These are phyloP conservation scores for Discoglossus pictus DNA, from an alignment of 2,797 vertebrate genomes.

Conservation along the genomic window DNA sequence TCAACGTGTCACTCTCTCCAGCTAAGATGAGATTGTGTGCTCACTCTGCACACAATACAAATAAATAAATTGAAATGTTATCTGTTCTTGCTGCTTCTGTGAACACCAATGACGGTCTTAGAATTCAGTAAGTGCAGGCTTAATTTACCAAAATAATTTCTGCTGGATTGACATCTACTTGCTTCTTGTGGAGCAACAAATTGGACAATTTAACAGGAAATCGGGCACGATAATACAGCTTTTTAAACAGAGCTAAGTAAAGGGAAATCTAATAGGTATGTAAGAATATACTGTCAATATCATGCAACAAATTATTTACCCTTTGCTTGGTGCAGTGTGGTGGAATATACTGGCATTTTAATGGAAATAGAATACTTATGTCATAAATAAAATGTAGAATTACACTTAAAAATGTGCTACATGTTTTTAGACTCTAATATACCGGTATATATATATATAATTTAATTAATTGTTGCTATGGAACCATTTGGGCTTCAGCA, in stretches of 20 bases:
- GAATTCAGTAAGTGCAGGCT: constrained; percentile 67
- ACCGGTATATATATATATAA: no score
- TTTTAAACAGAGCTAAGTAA: constrained; percentile 67
- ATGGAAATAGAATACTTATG: no score
- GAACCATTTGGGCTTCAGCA: no score
- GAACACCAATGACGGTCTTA: constrained; percentile 61
- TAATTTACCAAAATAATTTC: constrained; percentile 72
- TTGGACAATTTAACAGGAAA: constrained; percentile 71
- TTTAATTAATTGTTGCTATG: no score
- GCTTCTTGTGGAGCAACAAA: constrained; percentile 68
- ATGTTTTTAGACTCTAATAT: no score
- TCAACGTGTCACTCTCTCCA: constrained; percentile 59
- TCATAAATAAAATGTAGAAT: no score
- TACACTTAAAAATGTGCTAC: no score
- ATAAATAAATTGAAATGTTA: constrained; percentile 70
- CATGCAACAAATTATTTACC: not conserved
- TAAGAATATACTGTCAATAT: constrained; percentile 60
- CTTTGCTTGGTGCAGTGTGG: no score
- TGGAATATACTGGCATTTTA: no score
- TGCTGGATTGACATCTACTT: constrained; percentile 65
- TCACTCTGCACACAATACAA: constrained; percentile 63
- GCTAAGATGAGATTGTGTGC: constrained; percentile 57
- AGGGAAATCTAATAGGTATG: constrained; percentile 65
- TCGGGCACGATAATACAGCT: constrained; percentile 66
- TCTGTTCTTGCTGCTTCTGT: constrained; percentile 62